Percentiles rank a stretch among this genome's conserved stretches.
These are phyloP conservation scores for human (Homo sapiens) DNA, from an alignment of 2,113 vertebrate species.

Conservation along the genomic window DNA sequence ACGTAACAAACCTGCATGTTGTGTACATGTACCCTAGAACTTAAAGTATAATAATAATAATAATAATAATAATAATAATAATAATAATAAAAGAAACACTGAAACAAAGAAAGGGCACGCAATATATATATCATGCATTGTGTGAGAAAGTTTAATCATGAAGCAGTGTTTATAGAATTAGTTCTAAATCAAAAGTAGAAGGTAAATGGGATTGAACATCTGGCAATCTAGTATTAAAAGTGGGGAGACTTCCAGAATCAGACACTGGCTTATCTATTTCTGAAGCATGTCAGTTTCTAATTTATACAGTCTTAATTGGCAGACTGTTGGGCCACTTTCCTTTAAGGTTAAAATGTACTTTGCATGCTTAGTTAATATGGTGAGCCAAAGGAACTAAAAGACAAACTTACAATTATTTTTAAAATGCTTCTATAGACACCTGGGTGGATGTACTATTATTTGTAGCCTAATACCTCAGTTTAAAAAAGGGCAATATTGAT, in stretches of 20 bases:
- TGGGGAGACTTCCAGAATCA: not conserved
- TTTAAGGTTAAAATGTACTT: constrained; percentile 10
- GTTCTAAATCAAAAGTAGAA: constrained; percentile 30
- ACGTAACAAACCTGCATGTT: too few relatives aligned
- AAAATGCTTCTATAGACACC: constrained; percentile 1
- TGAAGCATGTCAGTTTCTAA: not conserved
- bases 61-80: too few relatives aligned
- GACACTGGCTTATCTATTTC: not conserved
- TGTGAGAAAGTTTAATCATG: not conserved
- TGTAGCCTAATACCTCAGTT: not conserved
- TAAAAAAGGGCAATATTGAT: constrained; percentile 62
- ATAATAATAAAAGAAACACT: too few relatives aligned
- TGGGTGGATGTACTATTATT: constrained; percentile 25
- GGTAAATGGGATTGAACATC: not conserved
- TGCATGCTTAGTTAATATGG: not conserved
- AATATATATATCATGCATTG: not conserved
- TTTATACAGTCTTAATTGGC: not conserved
- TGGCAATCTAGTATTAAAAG: not conserved
- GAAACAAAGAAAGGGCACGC: not conserved
- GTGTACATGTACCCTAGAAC: too few relatives aligned
- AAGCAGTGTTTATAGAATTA: not conserved
- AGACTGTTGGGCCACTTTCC: not conserved
- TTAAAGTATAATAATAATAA: too few relatives aligned
- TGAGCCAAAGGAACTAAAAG: not conserved
- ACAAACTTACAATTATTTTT: not conserved